Evolutionary conservation across 2,888 invertebrate species (phyloP).

Genomic region (Helicoverpa assulta): DNA sequence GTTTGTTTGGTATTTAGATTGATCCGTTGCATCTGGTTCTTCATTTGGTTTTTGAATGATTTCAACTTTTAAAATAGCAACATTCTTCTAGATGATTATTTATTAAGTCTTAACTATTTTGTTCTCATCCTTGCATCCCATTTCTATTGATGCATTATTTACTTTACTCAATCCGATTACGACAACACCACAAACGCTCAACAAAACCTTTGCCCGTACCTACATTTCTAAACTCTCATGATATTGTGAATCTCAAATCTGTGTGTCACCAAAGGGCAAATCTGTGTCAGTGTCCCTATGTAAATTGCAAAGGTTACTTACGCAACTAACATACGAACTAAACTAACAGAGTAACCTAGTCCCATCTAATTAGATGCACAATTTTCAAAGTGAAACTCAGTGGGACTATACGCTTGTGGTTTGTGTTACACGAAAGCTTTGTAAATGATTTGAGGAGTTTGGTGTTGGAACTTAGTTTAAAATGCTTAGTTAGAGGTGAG

Average conservation of each 20-base stretch:
- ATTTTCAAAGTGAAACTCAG: slow-evolving; percentile 60
- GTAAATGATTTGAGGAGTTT: slow-evolving; percentile 48
- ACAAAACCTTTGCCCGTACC: background rate
- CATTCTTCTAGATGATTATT: no score
- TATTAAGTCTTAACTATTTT: no score
- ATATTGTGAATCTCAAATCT: slow-evolving; percentile 11
- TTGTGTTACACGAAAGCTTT: slow-evolving; percentile 48
- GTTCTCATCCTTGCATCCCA: no score
- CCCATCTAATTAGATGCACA: slow-evolving; percentile 59
- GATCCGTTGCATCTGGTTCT: slow-evolving; percentile 20
- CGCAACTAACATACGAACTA: slow-evolving; percentile 42
- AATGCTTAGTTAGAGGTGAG: background rate
- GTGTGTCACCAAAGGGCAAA: slow-evolving; percentile 40
- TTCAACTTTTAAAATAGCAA: no score
- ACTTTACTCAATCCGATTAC: background rate
- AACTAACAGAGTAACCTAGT: slow-evolving; percentile 58
- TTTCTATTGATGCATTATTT: no score
- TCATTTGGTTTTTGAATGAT: background rate
- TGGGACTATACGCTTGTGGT: slow-evolving; percentile 55
- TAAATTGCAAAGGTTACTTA: slow-evolving; percentile 48
- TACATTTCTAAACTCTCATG: background rate
- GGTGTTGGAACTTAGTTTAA: slow-evolving; percentile 12
- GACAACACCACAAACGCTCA: background rate
- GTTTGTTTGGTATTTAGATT: slow-evolving; percentile 1
- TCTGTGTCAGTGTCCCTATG: slow-evolving; percentile 36